Evolutionary conservation across 35 echinoderm and acorn worm species (phyloP), one percentile per base, ranked within the genome.

Genomic region (Patiria miniata): DNA sequence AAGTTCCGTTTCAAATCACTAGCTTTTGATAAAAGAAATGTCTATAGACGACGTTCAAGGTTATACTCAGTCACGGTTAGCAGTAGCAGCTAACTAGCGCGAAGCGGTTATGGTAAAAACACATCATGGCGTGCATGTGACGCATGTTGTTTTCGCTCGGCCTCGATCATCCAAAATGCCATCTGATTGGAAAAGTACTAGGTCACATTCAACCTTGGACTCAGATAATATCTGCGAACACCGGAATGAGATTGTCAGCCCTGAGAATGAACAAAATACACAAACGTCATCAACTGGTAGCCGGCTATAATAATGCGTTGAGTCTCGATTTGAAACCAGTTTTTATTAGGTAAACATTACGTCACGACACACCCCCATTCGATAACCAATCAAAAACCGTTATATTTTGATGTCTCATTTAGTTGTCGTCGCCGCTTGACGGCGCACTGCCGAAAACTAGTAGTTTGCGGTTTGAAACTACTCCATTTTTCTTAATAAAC

Each of bases 131-230:
- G 42, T 6, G 42, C 42, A 12, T 12, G 42, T 47, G 42, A 47
- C 42, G 42, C 42, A 47, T 73, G 61, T 29, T 68, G 61, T 68
- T 68, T 18, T 73, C 65, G 26, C 30, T 68, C 16, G 8, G 22
- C 30, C 8, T 23, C 22, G n/a, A n/a, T n/a, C n/a, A n/a, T n/a
- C n/a, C n/a, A n/a, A n/a, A 36, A 73, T 32, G 26, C 65, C 65
- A 73, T 73, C 65, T 73, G 65, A 73, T 73, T 73, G 65, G 65
- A 73, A 73, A 73, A 73, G 65, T 73, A 73, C 65, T 73, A 34
- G 65, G 65, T 73, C 65, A 73, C 2, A 9, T 9, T 73, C 65
- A 73, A 73, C 65, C 65, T 73, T 30, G 65, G 10, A 14, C 65
- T 47, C 65, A 9, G 29, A 9, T 9, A 73, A 73, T 2, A 32